Percentiles rank a stretch among this genome's conserved stretches.
phyloP scores from a whole-genome alignment of 2,888 invertebrate genomes.

The Cataglyphis cursor region DNA sequence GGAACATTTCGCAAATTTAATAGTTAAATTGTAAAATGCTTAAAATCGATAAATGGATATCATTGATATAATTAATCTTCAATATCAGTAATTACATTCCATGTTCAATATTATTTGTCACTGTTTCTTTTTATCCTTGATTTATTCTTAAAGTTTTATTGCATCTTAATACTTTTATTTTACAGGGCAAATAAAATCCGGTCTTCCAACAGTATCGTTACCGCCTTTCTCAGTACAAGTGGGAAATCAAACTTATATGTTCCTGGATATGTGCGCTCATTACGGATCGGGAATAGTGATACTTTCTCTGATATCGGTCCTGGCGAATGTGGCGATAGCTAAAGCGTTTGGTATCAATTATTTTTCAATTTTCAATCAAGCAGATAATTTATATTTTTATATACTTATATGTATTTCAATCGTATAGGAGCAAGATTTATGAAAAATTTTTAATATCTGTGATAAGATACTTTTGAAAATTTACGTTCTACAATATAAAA shows the following conservation, averaged over 20 bases:
- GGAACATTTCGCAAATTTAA: neutral
- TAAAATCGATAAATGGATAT: neutral
- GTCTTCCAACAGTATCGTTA: conserved; percentile 90
- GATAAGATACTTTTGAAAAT: neutral
- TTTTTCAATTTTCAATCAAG: neutral
- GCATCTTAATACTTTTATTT: neutral
- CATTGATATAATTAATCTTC: neutral
- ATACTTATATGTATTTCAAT: neutral
- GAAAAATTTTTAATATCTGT: neutral
- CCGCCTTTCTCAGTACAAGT: conserved; percentile 90
- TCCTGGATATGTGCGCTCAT: conserved; percentile 90
- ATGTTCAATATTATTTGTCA: neutral
- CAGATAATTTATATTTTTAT: neutral
- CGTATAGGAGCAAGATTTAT: neutral
- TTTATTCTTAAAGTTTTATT: neutral
- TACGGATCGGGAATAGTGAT: conserved; percentile 93
- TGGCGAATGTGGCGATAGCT: conserved; percentile 97
- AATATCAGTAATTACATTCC: neutral
- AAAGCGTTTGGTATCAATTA: conserved; percentile 93
- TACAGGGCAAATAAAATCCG: conserved; percentile 89
- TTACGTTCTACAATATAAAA: neutral
- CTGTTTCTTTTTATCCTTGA: neutral
- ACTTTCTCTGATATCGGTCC: conserved; percentile 94
- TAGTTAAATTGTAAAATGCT: neutral
- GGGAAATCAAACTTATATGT: conserved; percentile 89